phyloP scores from a whole-genome alignment of 2,888 invertebrate genomes.

The Monopis laevigella region DNA sequence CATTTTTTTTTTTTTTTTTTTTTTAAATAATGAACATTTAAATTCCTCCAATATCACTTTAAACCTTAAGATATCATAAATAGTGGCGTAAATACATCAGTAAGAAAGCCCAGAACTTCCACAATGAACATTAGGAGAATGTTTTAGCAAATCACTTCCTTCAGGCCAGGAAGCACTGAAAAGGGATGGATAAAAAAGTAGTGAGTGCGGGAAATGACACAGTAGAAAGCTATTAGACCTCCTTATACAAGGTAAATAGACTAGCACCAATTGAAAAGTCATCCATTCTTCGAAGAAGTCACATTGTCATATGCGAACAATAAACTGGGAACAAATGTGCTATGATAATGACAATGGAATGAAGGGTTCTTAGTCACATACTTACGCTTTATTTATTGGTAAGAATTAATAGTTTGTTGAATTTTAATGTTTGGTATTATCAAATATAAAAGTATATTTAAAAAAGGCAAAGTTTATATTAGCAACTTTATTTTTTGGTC shows the following conservation, averaged over 20 bases:
- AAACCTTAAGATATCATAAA: not conserved
- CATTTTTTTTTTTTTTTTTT: too few species aligned
- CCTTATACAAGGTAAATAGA: slow-evolving; percentile 46
- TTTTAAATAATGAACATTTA: too few species aligned
- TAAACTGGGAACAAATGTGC: slow-evolving; percentile 34
- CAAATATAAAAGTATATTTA: too few species aligned
- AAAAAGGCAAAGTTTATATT: too few species aligned
- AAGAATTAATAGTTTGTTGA: too few species aligned
- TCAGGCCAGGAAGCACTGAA: slow-evolving; percentile 30
- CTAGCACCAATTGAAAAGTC: slow-evolving; percentile 60
- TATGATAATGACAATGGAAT: slow-evolving; percentile 14
- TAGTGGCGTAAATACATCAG: slow-evolving; percentile 53
- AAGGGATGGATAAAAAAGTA: slow-evolving; percentile 46
- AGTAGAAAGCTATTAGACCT: slow-evolving; percentile 44
- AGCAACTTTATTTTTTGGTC: too few species aligned
- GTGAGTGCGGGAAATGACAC: slow-evolving; percentile 60
- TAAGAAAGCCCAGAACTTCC: slow-evolving; percentile 49
- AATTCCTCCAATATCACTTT: too few species aligned
- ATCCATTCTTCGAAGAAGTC: slow-evolving; percentile 33
- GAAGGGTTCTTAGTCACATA: slow-evolving; percentile 8
- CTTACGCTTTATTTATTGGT: slow-evolving; percentile 1
- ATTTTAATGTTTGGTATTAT: too few species aligned
- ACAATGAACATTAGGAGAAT: slow-evolving; percentile 61
- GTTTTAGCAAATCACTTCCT: slow-evolving; percentile 66
- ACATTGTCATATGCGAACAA: slow-evolving; percentile 40